These are phyloP conservation scores for Zele albiditarsus DNA, from an alignment of 2,888 invertebrate genomes.

Conservation along the genomic window DNA sequence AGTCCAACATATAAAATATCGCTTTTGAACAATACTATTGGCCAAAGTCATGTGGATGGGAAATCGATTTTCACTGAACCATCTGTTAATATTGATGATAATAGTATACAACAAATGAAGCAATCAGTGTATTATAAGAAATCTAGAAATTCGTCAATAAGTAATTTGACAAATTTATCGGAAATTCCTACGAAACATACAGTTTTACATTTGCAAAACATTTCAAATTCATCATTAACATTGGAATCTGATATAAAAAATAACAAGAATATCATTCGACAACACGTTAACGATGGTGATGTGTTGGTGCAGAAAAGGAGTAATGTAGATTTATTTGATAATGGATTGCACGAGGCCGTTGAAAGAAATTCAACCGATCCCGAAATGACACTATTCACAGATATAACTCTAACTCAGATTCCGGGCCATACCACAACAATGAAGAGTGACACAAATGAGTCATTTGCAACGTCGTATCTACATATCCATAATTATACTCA, in stretches of 20 bases:
- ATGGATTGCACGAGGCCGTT: slow-evolving; percentile 57
- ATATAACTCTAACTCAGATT: not conserved
- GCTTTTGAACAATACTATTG: slow-evolving; percentile 63
- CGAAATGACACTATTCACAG: not conserved
- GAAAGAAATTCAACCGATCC: slow-evolving; percentile 32
- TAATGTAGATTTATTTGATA: slow-evolving; percentile 56
- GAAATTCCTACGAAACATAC: not conserved
- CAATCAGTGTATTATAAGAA: slow-evolving; percentile 53
- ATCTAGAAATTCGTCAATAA: slow-evolving; percentile 48
- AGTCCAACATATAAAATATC: slow-evolving; percentile 56
- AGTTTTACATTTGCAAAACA: not conserved
- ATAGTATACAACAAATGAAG: slow-evolving; percentile 62
- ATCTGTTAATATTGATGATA: slow-evolving; percentile 58
- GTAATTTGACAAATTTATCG: not conserved
- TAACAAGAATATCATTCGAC: not conserved
- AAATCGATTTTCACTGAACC: slow-evolving; percentile 59
- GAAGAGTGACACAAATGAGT: not conserved
- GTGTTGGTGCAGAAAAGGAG: slow-evolving; percentile 38
- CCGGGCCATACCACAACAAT: not conserved
- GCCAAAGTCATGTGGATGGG: slow-evolving; percentile 51
- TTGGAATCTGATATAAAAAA: not conserved
- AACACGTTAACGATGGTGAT: slow-evolving; percentile 2
- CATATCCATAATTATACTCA: slow-evolving; percentile 52
- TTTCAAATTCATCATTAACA: not conserved
- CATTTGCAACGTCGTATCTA: not conserved